Evolutionary conservation across 1,140 invertebrate genomes (phyloP).

Genomic region (Leptopilina clavipes): DNA sequence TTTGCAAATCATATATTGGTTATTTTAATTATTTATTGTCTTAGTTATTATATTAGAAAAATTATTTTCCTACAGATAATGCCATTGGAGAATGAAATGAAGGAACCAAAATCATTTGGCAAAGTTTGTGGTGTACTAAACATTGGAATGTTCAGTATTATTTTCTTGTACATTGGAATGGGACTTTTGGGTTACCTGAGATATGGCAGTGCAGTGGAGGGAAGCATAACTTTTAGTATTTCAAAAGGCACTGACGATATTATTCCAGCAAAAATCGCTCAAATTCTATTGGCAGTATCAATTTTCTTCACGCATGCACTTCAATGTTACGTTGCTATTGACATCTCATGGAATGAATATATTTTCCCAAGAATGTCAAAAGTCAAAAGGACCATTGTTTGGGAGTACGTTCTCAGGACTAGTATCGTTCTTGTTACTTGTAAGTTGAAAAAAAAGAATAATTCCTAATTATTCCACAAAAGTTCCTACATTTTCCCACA

Average conservation of each 20-base stretch:
- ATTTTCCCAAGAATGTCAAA: conserved; percentile 63
- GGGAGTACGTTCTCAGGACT: conserved; percentile 82
- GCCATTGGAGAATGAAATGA: conserved; percentile 91
- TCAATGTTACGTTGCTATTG: conserved; percentile 92
- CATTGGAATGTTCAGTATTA: conserved; percentile 83
- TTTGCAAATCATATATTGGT: too few relatives aligned
- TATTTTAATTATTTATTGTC: too few relatives aligned
- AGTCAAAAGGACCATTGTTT: conserved; percentile 70
- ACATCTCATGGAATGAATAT: conserved; percentile 88
- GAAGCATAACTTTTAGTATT: conserved; percentile 83
- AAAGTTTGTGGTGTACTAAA: conserved; percentile 85
- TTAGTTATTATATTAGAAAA: too few relatives aligned
- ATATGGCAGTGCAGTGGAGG: conserved; percentile 79
- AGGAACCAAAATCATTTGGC: conserved; percentile 82
- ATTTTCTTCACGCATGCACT: conserved; percentile 90
- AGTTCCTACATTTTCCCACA: too few relatives aligned
- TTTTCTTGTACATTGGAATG: conserved; percentile 82
- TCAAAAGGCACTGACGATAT: conserved; percentile 72
- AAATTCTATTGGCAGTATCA: conserved; percentile 84
- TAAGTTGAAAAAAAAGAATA: conserved; percentile 75
- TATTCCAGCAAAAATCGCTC: conserved; percentile 82
- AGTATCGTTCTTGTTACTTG: conserved; percentile 83
- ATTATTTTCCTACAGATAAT: conserved; percentile 79
- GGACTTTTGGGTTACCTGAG: conserved; percentile 88
- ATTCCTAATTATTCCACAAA: too few relatives aligned